phyloP scores from a whole-genome alignment of 1,140 invertebrate genomes.

The Cyphomyrmex costatus region DNA sequence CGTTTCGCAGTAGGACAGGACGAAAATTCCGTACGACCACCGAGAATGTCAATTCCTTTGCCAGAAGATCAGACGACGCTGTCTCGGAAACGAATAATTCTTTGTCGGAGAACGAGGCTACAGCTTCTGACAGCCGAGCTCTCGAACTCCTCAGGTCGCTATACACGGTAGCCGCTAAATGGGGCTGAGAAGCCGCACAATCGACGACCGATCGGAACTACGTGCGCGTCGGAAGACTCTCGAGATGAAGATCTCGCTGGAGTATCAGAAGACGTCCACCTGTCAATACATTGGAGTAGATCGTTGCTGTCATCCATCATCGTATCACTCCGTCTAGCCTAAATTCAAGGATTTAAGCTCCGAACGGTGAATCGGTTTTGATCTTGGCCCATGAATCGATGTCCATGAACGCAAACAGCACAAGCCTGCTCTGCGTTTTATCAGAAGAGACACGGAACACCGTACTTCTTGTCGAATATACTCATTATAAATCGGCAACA shows the following conservation, averaged over 20 bases:
- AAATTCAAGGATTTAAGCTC: constrained; percentile 5
- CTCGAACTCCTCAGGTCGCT: constrained; percentile 93
- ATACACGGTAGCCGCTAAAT: constrained; percentile 93
- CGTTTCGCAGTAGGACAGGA: constrained; percentile 80
- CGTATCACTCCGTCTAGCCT: constrained; percentile 1
- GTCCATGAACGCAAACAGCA: background rate
- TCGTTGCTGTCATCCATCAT: constrained; percentile 29
- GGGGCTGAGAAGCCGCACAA: constrained; percentile 86
- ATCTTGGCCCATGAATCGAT: constrained; percentile 48
- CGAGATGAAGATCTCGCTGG: constrained; percentile 36
- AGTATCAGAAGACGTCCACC: background rate
- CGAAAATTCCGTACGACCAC: constrained; percentile 79
- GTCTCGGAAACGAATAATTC: constrained; percentile 84
- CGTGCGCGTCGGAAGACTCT: constrained; percentile 45
- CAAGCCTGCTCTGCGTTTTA: background rate
- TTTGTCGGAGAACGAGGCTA: constrained; percentile 82
- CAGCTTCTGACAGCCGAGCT: constrained; percentile 91
- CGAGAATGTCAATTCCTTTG: constrained; percentile 63
- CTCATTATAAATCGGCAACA: background rate
- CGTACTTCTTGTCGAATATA: background rate
- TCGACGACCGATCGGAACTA: constrained; percentile 60
- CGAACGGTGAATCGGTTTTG: constrained; percentile 42
- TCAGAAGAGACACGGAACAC: background rate
- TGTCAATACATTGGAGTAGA: constrained; percentile 42
- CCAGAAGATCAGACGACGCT: constrained; percentile 73